These are phyloP conservation scores for Himalopsyche japonica DNA, from an alignment of 2,888 invertebrate genomes.

Conservation along the genomic window DNA sequence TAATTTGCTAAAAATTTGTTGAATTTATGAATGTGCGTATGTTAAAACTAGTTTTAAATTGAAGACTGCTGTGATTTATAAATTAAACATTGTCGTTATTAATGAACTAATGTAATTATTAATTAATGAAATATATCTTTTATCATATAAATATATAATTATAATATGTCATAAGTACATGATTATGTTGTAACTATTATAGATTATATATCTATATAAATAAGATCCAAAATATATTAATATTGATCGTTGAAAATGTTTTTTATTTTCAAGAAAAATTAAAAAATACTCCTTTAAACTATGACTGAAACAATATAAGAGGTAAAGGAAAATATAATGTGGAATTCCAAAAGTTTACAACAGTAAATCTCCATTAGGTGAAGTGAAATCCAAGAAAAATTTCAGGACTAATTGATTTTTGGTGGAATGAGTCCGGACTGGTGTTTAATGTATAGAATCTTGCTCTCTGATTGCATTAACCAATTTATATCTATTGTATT, in stretches of 20 bases:
- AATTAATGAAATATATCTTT: not conserved
- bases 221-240: conserved; percentile 23
- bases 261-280: not conserved
- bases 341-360: no score
- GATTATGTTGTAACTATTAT: conserved; percentile 12
- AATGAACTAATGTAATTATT: conserved; percentile 4
- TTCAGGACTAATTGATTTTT: no score
- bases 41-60: conserved; percentile 25
- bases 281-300: no score
- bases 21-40: not conserved
- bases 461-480: no score
- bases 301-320: no score
- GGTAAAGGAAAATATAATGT: no score
- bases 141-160: not conserved
- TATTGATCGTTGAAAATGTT: conserved; percentile 9
- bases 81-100: conserved; percentile 43
- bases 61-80: conserved; percentile 40
- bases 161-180: conserved; percentile 7
- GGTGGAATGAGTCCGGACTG: no score
- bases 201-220: conserved; percentile 10
- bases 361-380: no score
- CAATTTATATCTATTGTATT: no score
- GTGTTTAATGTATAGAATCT: no score
- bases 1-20: not conserved
- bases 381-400: no score